Base-by-base conservation (phyloP, 1,140 invertebrate species). In the Teleopsis dalmanni region DNA sequence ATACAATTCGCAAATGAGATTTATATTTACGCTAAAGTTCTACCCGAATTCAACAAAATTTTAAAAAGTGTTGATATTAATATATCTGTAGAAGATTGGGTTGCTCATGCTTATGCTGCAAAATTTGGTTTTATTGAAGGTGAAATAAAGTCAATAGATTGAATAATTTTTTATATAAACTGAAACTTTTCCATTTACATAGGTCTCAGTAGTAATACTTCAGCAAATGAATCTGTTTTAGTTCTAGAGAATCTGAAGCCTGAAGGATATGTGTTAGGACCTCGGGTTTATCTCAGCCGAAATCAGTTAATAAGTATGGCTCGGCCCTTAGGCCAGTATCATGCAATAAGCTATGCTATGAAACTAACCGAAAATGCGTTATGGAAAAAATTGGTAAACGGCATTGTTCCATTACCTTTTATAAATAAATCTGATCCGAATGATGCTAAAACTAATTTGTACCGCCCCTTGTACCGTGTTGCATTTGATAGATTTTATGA, bases 1-100 rank as follows among this genome's bases (percentile, higher is more conserved):
- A 56, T 51, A 2, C 66, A 66, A 48, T 69, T 64, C 42, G 54
- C 59, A 45, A 69, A 69, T 48, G 66, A 69, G 37, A 42, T 57
- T 11, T 66, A 57, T 38, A 55, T 57, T 21, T 69, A 69, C 19
- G 41, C 53, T 7, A 53, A 64, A 14, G 52, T 65, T 1, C 41
- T 69, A 46, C 61, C 65, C 1, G 58, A 57, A 10, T 69, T 59
- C 36, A 56, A 64, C 41, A 52, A 64, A 41, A 23, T 68, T 7
- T 11, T 69, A 11, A n/a, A 25, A n/a, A 8, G 27, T n/a, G 40
- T 40, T 3, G 34, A 50, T 19, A 19, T 50, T 10, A n/a, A 44
- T n/a, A 31, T 50, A 2, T 37, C 14, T 8, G 25, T 41, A 11
- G 48, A 50, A 13, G 57, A 54, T 16, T 61, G 57, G 45, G 57